Evolutionary conservation across 2,888 invertebrate species (phyloP).

Genomic region (Polyploca ridens): DNA sequence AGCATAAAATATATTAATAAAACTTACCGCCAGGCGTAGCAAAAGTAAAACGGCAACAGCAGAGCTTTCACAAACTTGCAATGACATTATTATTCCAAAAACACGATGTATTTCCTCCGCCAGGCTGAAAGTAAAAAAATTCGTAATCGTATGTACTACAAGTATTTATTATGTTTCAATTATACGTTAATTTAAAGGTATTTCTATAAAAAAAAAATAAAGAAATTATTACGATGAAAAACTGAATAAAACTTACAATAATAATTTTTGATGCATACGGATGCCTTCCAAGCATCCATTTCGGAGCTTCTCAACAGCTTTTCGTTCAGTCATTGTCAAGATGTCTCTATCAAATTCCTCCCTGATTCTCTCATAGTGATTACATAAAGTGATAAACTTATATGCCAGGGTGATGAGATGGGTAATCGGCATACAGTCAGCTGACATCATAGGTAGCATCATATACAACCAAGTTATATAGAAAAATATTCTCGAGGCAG

Average conservation of each 20-base stretch:
- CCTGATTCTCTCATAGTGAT: conserved; percentile 60
- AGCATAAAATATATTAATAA: not conserved
- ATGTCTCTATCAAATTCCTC: conserved; percentile 54
- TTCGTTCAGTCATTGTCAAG: conserved; percentile 38
- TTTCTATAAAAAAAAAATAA: no score
- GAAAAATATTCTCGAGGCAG: conserved; percentile 64
- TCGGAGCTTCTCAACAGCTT: conserved; percentile 56
- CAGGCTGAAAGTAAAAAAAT: conserved; percentile 53
- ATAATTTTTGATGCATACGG: conserved; percentile 67
- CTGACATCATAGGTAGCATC: conserved; percentile 78
- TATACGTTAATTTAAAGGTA: no score
- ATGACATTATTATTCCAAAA: conserved; percentile 78
- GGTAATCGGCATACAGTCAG: conserved; percentile 72
- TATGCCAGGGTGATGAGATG: conserved; percentile 65
- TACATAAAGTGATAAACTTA: conserved; percentile 68
- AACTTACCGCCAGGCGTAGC: conserved; percentile 71
- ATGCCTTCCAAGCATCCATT: conserved; percentile 64
- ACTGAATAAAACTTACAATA: conserved; percentile 53
- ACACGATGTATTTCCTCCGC: conserved; percentile 70
- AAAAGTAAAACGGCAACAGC: conserved; percentile 74
- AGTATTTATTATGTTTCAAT: no score
- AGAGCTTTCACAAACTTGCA: conserved; percentile 77
- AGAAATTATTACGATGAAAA: no score
- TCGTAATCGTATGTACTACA: not conserved
- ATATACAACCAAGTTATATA: conserved; percentile 72